These are phyloP conservation scores for Xerus inauris DNA, from an alignment of 2,113 vertebrate genomes.

Conservation along the genomic window DNA sequence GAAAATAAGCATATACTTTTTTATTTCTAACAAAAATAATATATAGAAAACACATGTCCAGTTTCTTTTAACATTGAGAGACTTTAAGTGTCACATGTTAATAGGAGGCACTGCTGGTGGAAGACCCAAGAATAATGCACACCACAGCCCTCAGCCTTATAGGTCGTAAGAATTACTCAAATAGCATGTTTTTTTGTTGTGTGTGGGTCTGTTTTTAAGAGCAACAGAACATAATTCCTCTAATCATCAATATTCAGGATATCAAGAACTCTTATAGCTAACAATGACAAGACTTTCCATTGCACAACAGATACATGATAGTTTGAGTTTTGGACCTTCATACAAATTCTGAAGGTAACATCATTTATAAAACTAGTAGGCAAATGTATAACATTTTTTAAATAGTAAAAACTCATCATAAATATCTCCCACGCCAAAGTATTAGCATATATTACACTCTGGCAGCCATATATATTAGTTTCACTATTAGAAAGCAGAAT, in stretches of 20 bases:
- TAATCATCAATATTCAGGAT: conserved; percentile 71
- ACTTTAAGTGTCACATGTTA: conserved; percentile 78
- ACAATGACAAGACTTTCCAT: conserved; percentile 80
- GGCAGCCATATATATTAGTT: conserved; percentile 82
- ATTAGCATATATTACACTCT: conserved; percentile 83
- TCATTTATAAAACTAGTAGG: conserved; percentile 80
- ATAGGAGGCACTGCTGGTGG: conserved; percentile 86
- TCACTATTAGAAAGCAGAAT: conserved; percentile 74
- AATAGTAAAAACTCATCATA: conserved; percentile 81
- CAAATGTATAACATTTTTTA: conserved; percentile 84
- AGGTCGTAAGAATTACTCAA: conserved; percentile 71
- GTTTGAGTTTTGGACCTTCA: conserved; percentile 83
- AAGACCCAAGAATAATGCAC: conserved; percentile 83
- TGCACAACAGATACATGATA: conserved; percentile 80
- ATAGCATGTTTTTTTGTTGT: conserved; percentile 70
- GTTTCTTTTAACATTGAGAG: conserved; percentile 82
- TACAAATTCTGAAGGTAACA: conserved; percentile 82
- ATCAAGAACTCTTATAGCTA: conserved; percentile 69
- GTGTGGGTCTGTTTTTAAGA: conserved; percentile 73
- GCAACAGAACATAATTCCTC: conserved; percentile 75
- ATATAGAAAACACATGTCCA: conserved; percentile 79
- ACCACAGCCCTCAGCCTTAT: conserved; percentile 83
- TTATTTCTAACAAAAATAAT: conserved; percentile 78
- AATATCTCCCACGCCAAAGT: conserved; percentile 82
- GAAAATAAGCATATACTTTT: conserved; percentile 67